phyloP scores from a whole-genome alignment of 1,140 invertebrate genomes.

The Phthorimaea operculella region DNA sequence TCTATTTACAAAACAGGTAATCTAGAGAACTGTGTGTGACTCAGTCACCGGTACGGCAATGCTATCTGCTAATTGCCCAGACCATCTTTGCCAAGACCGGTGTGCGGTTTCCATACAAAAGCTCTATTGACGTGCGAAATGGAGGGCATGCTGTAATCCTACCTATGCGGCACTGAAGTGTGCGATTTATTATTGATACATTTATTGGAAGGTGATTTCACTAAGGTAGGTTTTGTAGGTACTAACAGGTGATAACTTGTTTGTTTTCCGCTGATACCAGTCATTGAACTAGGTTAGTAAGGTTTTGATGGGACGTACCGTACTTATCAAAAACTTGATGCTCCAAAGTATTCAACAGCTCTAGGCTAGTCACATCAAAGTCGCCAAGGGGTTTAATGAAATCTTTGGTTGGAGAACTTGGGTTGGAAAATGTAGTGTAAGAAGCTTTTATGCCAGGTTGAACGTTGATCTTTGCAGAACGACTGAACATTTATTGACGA shows the following conservation, averaged over 20 bases:
- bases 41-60: conserved; percentile 9
- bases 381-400: no score
- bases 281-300: neutral
- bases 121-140: conserved; percentile 32
- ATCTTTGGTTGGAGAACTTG: no score
- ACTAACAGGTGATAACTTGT: neutral
- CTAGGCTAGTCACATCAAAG: no score
- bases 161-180: neutral
- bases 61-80: conserved; percentile 35
- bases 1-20: no score
- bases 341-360: no score
- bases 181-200: neutral
- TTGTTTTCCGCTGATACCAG: neutral
- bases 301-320: no score
- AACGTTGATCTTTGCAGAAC: no score
- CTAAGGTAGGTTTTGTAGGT: neutral
- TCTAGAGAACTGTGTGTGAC: no score
- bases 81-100: conserved; percentile 26
- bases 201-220: neutral
- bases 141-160: conserved; percentile 18
- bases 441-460: no score
- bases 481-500: no score
- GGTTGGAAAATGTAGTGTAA: no score
- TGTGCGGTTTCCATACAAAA: conserved; percentile 34
- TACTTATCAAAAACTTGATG: no score